Percentiles rank a stretch among this genome's conserved stretches.
phyloP scores from a whole-genome alignment of 1,140 invertebrate species.

The Drosophila micromelanica region DNA sequence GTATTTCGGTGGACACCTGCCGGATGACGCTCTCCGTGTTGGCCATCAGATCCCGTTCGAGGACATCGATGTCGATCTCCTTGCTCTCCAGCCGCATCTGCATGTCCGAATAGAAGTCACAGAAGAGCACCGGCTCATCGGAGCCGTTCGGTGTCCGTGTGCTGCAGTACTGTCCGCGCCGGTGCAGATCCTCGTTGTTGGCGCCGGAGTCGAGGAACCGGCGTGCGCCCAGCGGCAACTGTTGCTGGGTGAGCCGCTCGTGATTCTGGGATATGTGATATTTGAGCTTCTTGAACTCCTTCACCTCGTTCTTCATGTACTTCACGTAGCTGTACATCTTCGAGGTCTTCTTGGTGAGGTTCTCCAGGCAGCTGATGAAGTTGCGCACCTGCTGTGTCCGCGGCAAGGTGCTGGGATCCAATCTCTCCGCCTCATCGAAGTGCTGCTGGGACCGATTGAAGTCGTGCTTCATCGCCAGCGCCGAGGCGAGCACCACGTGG shows the following conservation, averaged over 20 bases:
- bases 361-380: slow-evolving; percentile 78
- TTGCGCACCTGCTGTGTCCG: slow-evolving; percentile 73
- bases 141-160: slow-evolving; percentile 66
- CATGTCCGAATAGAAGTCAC: slow-evolving; percentile 83
- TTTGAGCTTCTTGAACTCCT: slow-evolving; percentile 78
- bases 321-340: slow-evolving; percentile 82
- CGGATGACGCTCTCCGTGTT: slow-evolving; percentile 76
- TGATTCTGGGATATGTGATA: slow-evolving; percentile 72
- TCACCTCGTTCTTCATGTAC: slow-evolving; percentile 80
- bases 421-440: slow-evolving; percentile 90
- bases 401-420: slow-evolving; percentile 86
- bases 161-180: slow-evolving; percentile 81
- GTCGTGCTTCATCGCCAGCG: slow-evolving; percentile 88
- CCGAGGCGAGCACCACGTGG: slow-evolving; percentile 92
- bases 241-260: slow-evolving; percentile 76
- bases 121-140: slow-evolving; percentile 82
- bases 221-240: slow-evolving; percentile 66
- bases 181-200: slow-evolving; percentile 70
- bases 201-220: slow-evolving; percentile 48
- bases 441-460: slow-evolving; percentile 87
- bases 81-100: slow-evolving; percentile 83
- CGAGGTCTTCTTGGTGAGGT: slow-evolving; percentile 74
- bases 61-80: slow-evolving; percentile 75
- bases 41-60: slow-evolving; percentile 75
- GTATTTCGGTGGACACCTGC: slow-evolving; percentile 73